phyloP scores from a whole-genome alignment of 2,113 vertebrate genomes.

The Terrapene triunguis region DNA sequence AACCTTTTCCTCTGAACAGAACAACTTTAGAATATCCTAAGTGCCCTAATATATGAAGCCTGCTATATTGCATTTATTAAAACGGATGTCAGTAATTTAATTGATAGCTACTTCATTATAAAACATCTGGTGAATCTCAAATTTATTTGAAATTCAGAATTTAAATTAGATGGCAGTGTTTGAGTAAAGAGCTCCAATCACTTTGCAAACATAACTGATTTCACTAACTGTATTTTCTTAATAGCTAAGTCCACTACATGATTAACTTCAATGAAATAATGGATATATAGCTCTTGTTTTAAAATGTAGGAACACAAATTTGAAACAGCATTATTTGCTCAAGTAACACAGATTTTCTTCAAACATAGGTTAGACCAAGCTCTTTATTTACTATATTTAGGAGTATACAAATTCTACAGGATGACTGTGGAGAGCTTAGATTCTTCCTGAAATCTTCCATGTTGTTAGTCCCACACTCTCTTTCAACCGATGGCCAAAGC shows the following conservation, averaged over 20 bases:
- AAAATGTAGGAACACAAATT: not conserved
- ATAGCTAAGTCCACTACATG: not conserved
- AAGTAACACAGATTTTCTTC: not conserved
- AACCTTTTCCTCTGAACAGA: not conserved
- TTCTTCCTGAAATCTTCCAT: not conserved
- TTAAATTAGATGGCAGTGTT: not conserved
- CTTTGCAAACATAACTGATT: conserved; percentile 2
- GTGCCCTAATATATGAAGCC: not conserved
- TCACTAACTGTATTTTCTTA: not conserved
- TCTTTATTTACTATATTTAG: not conserved
- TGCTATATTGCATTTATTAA: conserved; percentile 11
- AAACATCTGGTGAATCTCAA: not conserved
- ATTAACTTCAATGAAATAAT: not conserved
- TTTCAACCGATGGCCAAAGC: not conserved
- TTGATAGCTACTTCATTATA: not conserved
- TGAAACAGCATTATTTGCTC: conserved; percentile 29
- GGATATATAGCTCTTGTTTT: conserved; percentile 7
- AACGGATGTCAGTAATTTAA: not conserved
- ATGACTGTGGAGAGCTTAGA: not conserved
- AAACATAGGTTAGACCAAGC: not conserved
- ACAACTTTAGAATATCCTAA: not conserved
- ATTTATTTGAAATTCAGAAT: conserved; percentile 7
- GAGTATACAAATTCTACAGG: not conserved
- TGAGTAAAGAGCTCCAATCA: not conserved
- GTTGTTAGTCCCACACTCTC: not conserved